Conservation (phyloP, 2,113 vertebrate genomes). For the Upupa epops region DNA sequence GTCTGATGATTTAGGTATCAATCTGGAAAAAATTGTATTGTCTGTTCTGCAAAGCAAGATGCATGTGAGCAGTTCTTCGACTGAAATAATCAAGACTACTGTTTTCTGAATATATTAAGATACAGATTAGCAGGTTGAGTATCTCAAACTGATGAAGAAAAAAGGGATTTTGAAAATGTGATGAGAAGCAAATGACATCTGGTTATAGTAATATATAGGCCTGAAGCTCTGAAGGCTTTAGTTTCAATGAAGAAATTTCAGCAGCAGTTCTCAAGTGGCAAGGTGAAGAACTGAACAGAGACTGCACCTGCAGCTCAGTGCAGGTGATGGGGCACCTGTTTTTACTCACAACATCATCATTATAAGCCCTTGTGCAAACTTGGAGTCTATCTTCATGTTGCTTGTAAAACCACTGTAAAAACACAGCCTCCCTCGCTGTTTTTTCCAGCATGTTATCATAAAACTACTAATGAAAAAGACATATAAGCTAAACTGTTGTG, state of each 20-base stretch:
- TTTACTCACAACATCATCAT: neutral
- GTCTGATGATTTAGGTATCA: neutral
- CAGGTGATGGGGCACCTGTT: neutral
- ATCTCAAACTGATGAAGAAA: neutral
- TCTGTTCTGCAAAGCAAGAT: neutral
- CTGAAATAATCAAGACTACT: neutral
- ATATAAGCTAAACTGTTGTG: neutral
- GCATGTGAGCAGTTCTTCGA: neutral
- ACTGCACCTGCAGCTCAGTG: neutral
- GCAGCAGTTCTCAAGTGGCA: neutral
- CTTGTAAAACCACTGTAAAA: neutral
- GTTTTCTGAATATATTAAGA: too few species aligned
- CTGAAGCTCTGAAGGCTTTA: neutral
- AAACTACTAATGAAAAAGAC: neutral
- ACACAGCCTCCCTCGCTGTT: neutral
- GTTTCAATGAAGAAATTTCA: neutral
- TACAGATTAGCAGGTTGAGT: neutral
- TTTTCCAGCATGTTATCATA: neutral
- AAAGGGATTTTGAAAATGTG: neutral
- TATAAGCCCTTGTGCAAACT: neutral
- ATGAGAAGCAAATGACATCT: neutral
- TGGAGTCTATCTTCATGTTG: neutral
- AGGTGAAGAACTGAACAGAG: neutral
- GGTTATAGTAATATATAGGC: neutral
- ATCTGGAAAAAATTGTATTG: neutral